phyloP scores from a whole-genome alignment of 2,888 invertebrate species.

The Chironomus riparius region DNA sequence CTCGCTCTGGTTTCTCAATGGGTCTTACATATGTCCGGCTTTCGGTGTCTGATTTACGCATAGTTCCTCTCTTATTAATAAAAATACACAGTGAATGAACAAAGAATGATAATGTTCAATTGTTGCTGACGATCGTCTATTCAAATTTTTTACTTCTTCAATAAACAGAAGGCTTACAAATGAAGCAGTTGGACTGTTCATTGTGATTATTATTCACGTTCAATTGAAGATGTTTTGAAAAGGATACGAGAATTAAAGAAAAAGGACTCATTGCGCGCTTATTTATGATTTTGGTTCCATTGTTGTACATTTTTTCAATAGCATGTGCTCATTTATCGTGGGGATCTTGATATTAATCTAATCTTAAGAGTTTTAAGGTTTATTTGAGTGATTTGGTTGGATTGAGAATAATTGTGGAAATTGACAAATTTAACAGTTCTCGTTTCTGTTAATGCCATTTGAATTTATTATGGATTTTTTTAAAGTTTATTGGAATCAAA shows the following conservation, averaged over 20 bases:
- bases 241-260: neutral
- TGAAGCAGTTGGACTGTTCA: neutral
- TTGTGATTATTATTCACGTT: neutral
- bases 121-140: neutral
- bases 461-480: too few relatives aligned
- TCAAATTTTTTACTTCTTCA: neutral
- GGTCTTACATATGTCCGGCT: conserved; percentile 22
- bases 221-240: neutral
- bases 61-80: neutral
- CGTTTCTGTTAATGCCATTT: too few relatives aligned
- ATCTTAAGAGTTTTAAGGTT: too few relatives aligned
- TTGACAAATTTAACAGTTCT: too few relatives aligned
- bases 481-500: too few relatives aligned
- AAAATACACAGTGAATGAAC: neutral
- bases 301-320: neutral
- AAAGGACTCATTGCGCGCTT: neutral
- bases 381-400: too few relatives aligned
- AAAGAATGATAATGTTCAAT: neutral
- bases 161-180: neutral
- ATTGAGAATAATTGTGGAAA: too few relatives aligned
- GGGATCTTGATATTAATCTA: too few relatives aligned
- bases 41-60: neutral
- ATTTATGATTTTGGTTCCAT: neutral
- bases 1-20: conserved; percentile 15
- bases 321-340: neutral